Conservation (phyloP, 1,140 invertebrate genomes). For the Muscidifurax raptorellus region DNA sequence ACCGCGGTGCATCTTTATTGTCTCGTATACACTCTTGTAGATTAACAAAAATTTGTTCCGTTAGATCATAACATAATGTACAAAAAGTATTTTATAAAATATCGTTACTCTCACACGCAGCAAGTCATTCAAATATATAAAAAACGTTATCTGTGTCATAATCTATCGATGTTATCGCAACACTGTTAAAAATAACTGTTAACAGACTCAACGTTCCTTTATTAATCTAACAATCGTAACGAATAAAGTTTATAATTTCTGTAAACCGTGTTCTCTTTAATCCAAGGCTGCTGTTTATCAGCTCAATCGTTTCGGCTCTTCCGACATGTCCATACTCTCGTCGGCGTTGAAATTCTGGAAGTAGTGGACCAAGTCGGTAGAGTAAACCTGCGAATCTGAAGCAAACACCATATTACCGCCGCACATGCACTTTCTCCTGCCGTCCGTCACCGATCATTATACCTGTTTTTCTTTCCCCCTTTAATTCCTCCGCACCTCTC, state of each 20-base stretch:
- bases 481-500: no score
- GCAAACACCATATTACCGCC: not conserved
- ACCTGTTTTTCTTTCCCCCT: not conserved
- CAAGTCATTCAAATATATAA: not conserved
- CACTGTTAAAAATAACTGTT: conserved; percentile 24
- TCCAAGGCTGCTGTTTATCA: conserved; percentile 24
- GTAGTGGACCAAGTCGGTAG: conserved; percentile 47
- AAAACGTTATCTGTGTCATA: not conserved
- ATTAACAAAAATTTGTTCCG: not conserved
- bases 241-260: conserved; percentile 41
- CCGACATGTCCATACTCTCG: conserved; percentile 26
- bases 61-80: conserved; percentile 25
- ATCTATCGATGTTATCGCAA: not conserved
- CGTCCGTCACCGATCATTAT: no score
- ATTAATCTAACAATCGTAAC: conserved; percentile 24
- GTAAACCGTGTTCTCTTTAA: not conserved
- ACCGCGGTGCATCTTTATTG: no score
- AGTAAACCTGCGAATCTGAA: conserved; percentile 22
- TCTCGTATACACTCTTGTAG: no score
- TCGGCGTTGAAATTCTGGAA: conserved; percentile 49
- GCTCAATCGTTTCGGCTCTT: conserved; percentile 39
- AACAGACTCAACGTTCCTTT: conserved; percentile 28
- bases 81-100: conserved; percentile 43
- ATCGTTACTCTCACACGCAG: not conserved
- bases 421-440: no score